phyloP scores from a whole-genome alignment of 2,888 invertebrate species.

The Terebella lapidaria region DNA sequence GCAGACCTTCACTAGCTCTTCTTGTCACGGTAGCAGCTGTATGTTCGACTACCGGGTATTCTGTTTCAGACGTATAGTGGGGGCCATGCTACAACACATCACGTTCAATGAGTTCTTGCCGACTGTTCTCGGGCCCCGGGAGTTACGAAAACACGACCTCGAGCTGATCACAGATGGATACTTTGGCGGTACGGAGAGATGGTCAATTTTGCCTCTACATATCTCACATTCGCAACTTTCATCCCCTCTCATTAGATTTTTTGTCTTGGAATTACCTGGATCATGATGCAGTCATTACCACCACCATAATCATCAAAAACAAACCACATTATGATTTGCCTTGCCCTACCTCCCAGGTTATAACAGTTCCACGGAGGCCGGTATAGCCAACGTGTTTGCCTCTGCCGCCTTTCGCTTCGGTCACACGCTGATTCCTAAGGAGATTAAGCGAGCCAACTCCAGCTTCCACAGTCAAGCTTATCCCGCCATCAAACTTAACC shows the following conservation, averaged over 20 bases:
- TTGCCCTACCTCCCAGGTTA: too few species aligned
- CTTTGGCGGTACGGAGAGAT: constrained; percentile 13
- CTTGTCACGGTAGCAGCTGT: too few species aligned
- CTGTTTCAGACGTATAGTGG: constrained; percentile 26
- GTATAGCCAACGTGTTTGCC: constrained; percentile 34
- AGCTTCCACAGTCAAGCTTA: background rate
- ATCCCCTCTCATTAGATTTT: too few species aligned
- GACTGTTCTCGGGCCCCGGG: constrained; percentile 62
- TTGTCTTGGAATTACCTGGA: too few species aligned
- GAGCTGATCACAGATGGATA: constrained; percentile 45
- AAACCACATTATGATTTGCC: too few species aligned
- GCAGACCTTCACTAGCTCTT: too few species aligned
- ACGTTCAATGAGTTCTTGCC: constrained; percentile 40
- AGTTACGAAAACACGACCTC: constrained; percentile 61
- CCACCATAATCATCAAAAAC: too few species aligned
- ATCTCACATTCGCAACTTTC: too few species aligned
- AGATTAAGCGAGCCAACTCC: background rate
- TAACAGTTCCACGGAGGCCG: constrained; percentile 27
- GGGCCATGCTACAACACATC: constrained; percentile 38
- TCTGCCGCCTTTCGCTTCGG: constrained; percentile 38
- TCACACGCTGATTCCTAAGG: constrained; percentile 30
- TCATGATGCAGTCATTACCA: too few species aligned
- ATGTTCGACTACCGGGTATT: too few species aligned
- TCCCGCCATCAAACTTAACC: constrained; percentile 4
- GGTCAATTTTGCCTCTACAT: too few species aligned